These are phyloP conservation scores for Lycorma delicatula DNA, from an alignment of 1,140 invertebrate species.

Conservation along the genomic window DNA sequence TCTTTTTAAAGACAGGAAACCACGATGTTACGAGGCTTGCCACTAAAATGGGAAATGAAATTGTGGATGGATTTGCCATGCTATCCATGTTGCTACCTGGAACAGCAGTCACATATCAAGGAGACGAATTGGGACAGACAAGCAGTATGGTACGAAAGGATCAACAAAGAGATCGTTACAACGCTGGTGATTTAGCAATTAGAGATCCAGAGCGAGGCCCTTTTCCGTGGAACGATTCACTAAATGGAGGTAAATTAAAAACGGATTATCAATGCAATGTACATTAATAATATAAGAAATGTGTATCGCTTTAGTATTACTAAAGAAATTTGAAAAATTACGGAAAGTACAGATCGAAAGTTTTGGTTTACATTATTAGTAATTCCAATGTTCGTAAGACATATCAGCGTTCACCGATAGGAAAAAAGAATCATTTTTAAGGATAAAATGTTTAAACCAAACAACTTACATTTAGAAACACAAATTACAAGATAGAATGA, in stretches of 20 bases:
- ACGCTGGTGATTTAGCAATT: slow-evolving; percentile 31
- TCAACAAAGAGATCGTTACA: slow-evolving; percentile 42
- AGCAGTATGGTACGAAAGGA: slow-evolving; percentile 48
- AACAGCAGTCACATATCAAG: slow-evolving; percentile 64
- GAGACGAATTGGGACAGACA: slow-evolving; percentile 67
- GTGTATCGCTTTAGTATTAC: too few relatives aligned
- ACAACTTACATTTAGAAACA: too few relatives aligned
- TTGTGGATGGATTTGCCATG: slow-evolving; percentile 66
- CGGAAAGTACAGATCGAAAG: too few relatives aligned
- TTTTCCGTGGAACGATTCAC: slow-evolving; percentile 59
- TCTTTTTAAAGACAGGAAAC: slow-evolving; percentile 54
- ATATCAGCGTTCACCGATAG: too few relatives aligned
- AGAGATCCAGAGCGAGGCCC: slow-evolving; percentile 62
- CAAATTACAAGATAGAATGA: too few relatives aligned
- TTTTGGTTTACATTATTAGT: too few relatives aligned
- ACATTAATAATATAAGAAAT: too few relatives aligned
- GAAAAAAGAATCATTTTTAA: too few relatives aligned
- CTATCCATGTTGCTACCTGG: slow-evolving; percentile 65
- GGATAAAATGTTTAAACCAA: too few relatives aligned
- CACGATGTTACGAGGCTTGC: slow-evolving; percentile 60
- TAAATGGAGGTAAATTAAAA: slow-evolving; percentile 45
- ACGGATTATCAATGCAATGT: too few relatives aligned
- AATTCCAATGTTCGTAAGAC: too few relatives aligned
- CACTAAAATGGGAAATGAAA: slow-evolving; percentile 49
- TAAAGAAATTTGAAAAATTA: too few relatives aligned